Conservation (phyloP, 2,113 vertebrate genomes). For the Amphiprion ocellaris region DNA sequence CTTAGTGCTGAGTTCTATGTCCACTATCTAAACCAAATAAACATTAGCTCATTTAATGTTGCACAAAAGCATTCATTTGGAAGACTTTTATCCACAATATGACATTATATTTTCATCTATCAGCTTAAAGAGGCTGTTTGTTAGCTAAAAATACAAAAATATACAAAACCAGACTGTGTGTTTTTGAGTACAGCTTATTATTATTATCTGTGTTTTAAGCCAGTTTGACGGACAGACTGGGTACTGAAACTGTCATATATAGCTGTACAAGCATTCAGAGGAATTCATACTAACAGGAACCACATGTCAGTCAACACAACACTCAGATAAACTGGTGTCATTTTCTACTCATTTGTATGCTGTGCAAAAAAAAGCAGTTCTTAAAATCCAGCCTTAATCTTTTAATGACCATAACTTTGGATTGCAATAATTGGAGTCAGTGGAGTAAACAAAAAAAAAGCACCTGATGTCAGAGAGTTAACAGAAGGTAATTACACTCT, state of each 20-base stretch:
- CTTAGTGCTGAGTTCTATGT: not conserved
- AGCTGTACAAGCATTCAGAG: too few species aligned
- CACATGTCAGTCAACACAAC: too few species aligned
- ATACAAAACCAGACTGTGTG: not conserved
- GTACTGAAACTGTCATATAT: too few species aligned
- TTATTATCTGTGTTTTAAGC: not conserved
- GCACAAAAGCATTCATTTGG: not conserved
- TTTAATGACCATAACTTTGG: constrained; percentile 58
- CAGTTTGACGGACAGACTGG: not conserved
- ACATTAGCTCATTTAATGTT: not conserved
- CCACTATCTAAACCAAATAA: not conserved
- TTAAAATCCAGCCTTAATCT: constrained; percentile 41
- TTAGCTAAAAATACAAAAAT: not conserved
- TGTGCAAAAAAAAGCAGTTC: constrained; percentile 5
- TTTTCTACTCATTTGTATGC: not conserved
- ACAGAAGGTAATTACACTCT: constrained; percentile 66
- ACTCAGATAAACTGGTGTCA: not conserved
- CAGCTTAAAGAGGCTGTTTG: too few species aligned
- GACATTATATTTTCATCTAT: too few species aligned
- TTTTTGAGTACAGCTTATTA: not conserved
- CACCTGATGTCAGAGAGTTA: constrained; percentile 68
- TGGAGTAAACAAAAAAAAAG: constrained; percentile 44
- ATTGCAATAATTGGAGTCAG: constrained; percentile 56
- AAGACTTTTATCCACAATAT: too few species aligned
- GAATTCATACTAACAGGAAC: too few species aligned